Conservation (phyloP, 2,113 vertebrate species). For the Alligator sinensis region DNA sequence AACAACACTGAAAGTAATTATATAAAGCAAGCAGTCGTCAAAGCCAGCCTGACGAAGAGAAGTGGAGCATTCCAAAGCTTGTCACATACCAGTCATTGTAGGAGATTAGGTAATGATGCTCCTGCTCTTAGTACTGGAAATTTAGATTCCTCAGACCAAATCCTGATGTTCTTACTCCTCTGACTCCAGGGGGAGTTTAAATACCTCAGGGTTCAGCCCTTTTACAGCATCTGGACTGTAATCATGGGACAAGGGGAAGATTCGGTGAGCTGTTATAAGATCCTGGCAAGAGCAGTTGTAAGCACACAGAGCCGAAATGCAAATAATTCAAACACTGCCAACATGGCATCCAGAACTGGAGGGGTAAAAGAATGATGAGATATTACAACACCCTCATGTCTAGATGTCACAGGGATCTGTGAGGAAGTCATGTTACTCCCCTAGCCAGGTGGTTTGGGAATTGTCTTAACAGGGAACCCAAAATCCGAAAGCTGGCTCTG, state of each 20-base stretch:
- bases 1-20: constrained; percentile 73
- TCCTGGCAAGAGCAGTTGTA: constrained; percentile 23
- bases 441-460: background rate
- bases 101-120: background rate
- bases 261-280: background rate
- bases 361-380: constrained; percentile 39
- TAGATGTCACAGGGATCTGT: background rate
- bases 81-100: constrained; percentile 28
- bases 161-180: constrained; percentile 5
- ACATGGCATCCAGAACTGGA: background rate
- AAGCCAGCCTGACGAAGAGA: constrained; percentile 31
- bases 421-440: background rate
- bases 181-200: constrained; percentile 43
- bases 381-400: background rate
- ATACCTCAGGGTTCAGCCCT: constrained; percentile 6
- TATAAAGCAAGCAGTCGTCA: constrained; percentile 46
- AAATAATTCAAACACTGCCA: background rate
- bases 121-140: constrained; percentile 44
- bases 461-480: background rate
- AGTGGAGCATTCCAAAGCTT: constrained; percentile 60
- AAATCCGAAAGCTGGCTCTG: background rate
- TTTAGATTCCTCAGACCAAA: constrained; percentile 37
- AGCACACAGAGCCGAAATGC: constrained; percentile 51
- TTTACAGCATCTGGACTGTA: background rate
- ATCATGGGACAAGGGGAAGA: constrained; percentile 25